Evolutionary conservation across 2,888 invertebrate genomes (phyloP).

Genomic region (Timema podura): DNA sequence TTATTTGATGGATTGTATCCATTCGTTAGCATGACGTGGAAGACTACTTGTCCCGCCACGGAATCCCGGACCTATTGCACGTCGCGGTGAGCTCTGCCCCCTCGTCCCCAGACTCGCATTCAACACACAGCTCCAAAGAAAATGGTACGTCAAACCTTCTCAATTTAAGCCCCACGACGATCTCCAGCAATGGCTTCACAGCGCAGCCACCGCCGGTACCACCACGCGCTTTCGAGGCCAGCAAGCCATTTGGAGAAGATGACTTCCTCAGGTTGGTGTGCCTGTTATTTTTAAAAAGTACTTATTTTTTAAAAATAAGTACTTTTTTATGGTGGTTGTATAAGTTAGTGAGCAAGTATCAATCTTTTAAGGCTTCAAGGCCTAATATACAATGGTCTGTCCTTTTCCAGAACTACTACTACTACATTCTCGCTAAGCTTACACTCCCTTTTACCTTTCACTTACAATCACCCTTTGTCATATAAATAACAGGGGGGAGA

Average conservation of each 20-base stretch:
- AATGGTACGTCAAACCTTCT: slow-evolving; percentile 19
- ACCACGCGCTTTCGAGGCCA: slow-evolving; percentile 46
- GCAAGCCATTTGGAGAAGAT: slow-evolving; percentile 23
- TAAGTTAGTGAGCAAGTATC: no score
- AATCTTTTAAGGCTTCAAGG: no score
- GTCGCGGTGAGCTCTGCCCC: slow-evolving; percentile 15
- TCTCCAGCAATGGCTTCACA: slow-evolving; percentile 27
- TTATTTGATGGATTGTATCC: not conserved
- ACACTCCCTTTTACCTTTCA: no score
- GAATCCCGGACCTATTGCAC: slow-evolving; percentile 38
- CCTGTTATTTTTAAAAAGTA: not conserved
- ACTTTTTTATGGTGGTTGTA: no score
- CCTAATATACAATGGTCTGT: no score
- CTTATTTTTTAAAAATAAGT: not conserved
- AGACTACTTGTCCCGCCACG: slow-evolving; percentile 40
- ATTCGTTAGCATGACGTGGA: slow-evolving; percentile 34
- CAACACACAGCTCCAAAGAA: slow-evolving; percentile 20
- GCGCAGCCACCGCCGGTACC: slow-evolving; percentile 47
- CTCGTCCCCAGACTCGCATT: slow-evolving; percentile 5
- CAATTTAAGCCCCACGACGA: slow-evolving; percentile 26
- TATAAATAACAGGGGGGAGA: no score
- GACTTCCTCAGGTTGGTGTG: slow-evolving; percentile 27
- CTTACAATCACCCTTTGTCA: no score
- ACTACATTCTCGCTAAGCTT: no score
- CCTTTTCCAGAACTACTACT: no score